Evolutionary conservation across 2,888 invertebrate genomes (phyloP).

Genomic region (Andrena dorsata): DNA sequence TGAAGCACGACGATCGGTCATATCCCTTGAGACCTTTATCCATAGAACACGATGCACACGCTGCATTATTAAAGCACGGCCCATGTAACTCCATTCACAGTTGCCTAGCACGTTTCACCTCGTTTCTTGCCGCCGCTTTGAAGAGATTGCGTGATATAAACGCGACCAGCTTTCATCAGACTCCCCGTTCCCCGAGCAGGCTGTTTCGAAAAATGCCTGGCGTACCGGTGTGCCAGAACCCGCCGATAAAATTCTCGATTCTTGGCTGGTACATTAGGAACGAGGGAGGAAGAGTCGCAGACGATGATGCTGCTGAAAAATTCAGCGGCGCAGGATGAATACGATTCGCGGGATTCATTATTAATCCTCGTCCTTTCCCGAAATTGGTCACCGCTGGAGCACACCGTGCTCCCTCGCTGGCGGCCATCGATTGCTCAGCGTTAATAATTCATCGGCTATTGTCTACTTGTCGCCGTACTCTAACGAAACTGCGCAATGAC

Average conservation of each 20-base stretch:
- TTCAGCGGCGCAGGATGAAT: constrained; percentile 2
- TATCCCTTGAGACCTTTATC: constrained; percentile 58
- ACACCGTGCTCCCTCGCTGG: not conserved
- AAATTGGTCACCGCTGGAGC: constrained; percentile 8
- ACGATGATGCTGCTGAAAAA: not conserved
- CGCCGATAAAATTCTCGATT: not conserved
- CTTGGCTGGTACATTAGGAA: not conserved
- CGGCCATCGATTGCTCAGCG: constrained; percentile 9
- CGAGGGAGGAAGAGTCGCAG: not conserved
- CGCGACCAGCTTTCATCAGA: constrained; percentile 14
- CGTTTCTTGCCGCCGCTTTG: constrained; percentile 38
- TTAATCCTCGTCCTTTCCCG: constrained; percentile 13
- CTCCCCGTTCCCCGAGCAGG: constrained; percentile 15
- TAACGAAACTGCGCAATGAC: not conserved
- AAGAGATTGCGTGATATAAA: constrained; percentile 44
- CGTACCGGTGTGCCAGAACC: not conserved
- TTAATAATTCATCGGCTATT: constrained; percentile 41
- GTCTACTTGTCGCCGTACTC: constrained; percentile 5
- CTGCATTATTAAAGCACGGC: constrained; percentile 57
- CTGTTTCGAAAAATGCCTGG: not conserved
- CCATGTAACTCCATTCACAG: constrained; percentile 52
- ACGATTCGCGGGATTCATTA: not conserved
- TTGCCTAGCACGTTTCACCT: constrained; percentile 43
- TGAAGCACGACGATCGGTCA: constrained; percentile 56
- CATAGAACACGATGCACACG: constrained; percentile 58